Conservation (phyloP, 2,797 vertebrate species). For the Psittacula echo region DNA sequence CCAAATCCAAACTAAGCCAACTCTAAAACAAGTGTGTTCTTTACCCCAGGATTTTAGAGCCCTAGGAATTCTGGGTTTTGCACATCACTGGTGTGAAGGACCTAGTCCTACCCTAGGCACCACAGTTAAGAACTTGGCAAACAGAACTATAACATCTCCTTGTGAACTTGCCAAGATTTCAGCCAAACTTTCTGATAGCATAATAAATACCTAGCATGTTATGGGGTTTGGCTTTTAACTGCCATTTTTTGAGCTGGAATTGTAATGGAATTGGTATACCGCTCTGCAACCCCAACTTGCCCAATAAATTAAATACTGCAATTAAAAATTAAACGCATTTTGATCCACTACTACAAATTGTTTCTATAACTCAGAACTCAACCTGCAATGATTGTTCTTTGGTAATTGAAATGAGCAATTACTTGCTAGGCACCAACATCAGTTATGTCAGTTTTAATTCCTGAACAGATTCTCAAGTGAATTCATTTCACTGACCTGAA, state of each 20-base stretch:
- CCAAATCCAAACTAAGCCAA: background rate
- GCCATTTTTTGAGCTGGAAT: background rate
- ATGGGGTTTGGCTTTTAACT: background rate
- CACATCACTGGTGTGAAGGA: background rate
- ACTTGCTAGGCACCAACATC: background rate
- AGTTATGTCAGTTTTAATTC: background rate
- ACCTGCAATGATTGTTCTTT: background rate
- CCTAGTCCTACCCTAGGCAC: background rate
- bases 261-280: background rate
- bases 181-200: background rate
- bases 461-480: background rate
- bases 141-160: background rate
- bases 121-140: background rate
- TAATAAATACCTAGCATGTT: background rate
- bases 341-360: background rate
- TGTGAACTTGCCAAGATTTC: background rate
- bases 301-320: background rate
- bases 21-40: background rate
- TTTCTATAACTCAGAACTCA: conserved; percentile 2
- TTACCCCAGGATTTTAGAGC: background rate
- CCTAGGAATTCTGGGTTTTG: background rate
- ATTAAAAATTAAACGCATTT: background rate
- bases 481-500: background rate
- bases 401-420: background rate
- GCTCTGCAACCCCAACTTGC: background rate